A percentile compares a stretch with the other conserved stretches of the same genome.
Evolutionary conservation across 2,113 vertebrate genomes (phyloP).

Genomic region (Periophthalmus modestus): DNA sequence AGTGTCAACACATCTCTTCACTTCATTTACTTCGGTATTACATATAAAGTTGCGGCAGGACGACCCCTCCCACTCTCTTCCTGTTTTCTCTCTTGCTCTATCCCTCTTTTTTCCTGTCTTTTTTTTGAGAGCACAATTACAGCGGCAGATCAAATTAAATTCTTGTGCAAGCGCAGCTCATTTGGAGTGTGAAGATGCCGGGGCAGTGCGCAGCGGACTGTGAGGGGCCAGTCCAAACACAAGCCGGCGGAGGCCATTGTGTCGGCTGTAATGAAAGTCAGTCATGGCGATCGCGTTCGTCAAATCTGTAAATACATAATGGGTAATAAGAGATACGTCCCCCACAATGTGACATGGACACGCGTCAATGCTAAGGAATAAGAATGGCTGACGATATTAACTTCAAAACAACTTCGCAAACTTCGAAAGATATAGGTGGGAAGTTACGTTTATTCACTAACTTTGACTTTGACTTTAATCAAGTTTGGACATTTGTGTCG

Average conservation of each 20-base stretch:
- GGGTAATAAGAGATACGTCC: conserved; percentile 13
- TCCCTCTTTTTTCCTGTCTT: conserved; percentile 21
- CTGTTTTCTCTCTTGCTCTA: conserved; percentile 12
- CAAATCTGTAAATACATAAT: conserved; percentile 75
- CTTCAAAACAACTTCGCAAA: background rate
- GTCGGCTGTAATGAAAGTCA: conserved; percentile 79
- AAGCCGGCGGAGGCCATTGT: conserved; percentile 75
- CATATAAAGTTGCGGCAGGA: conserved; percentile 80
- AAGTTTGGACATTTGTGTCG: too few species aligned
- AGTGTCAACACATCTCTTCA: conserved; percentile 98
- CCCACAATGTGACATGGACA: background rate
- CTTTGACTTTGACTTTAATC: too few species aligned
- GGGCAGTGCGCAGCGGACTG: conserved; percentile 70
- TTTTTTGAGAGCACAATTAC: conserved; percentile 76
- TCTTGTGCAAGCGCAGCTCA: conserved; percentile 80
- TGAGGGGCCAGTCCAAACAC: conserved; percentile 75
- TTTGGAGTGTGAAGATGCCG: conserved; percentile 80
- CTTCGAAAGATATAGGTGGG: background rate
- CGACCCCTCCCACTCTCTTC: conserved; percentile 46
- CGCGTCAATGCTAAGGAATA: background rate
- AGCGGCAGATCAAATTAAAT: conserved; percentile 82
- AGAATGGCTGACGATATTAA: background rate
- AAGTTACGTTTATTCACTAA: background rate
- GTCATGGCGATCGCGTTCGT: conserved; percentile 80
- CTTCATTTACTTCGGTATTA: conserved; percentile 91